Percentiles rank a stretch among this genome's conserved stretches.
Conservation (phyloP, 2,888 invertebrate species). For the Siphlonurus alternatus region DNA sequence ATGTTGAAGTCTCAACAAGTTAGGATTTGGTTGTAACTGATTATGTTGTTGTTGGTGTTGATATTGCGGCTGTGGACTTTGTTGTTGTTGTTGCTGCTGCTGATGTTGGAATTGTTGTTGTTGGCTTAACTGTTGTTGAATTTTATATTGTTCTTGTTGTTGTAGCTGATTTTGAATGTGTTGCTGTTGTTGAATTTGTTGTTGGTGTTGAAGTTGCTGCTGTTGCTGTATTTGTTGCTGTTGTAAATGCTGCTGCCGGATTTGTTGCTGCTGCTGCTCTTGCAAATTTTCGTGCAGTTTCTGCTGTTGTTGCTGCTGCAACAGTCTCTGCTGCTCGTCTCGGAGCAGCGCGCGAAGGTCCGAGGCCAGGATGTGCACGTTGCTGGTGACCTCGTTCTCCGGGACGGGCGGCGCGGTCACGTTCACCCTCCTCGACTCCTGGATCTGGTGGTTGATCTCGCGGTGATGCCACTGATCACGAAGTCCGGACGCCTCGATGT, state of each 20-base stretch:
- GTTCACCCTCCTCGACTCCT: slow-evolving; percentile 17
- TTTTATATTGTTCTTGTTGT: too few relatives aligned
- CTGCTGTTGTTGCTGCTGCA: slow-evolving; percentile 9
- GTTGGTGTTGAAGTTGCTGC: slow-evolving; percentile 20
- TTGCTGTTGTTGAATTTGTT: slow-evolving; percentile 19
- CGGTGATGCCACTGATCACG: neutral
- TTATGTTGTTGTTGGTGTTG: slow-evolving; percentile 18
- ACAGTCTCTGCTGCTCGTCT: slow-evolving; percentile 22
- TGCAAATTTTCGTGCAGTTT: slow-evolving; percentile 13
- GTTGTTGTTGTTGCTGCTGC: slow-evolving; percentile 13
- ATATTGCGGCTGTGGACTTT: too few relatives aligned
- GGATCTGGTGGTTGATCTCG: slow-evolving; percentile 1
- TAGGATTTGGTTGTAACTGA: slow-evolving; percentile 24
- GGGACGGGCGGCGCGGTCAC: slow-evolving; percentile 15
- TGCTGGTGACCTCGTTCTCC: slow-evolving; percentile 21
- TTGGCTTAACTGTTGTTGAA: too few relatives aligned
- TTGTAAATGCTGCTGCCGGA: too few relatives aligned
- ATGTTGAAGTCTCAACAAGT: slow-evolving; percentile 53
- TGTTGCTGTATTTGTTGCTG: slow-evolving; percentile 15
- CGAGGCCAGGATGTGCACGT: slow-evolving; percentile 24
- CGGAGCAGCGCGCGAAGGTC: slow-evolving; percentile 35
- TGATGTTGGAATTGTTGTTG: slow-evolving; percentile 15
- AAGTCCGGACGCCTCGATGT: slow-evolving; percentile 16
- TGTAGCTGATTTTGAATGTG: neutral
- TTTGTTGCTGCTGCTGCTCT: too few relatives aligned